Evolutionary conservation across 2,113 vertebrate genomes (phyloP), one percentile per base, ranked within the genome.

Genomic region (Polypterus bichir): DNA sequence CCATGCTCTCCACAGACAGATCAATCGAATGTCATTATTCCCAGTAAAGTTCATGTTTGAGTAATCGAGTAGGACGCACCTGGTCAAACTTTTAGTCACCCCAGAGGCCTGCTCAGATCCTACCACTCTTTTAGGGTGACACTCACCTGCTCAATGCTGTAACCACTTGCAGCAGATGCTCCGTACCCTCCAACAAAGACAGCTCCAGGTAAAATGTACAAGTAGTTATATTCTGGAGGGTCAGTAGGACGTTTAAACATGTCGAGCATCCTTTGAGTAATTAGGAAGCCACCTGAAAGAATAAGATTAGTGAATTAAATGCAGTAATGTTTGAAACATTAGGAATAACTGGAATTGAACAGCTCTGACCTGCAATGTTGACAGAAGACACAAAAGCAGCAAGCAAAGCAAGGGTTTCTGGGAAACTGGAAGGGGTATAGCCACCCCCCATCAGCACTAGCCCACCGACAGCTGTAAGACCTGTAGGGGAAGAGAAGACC

Each of bases 331-430:
- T 70, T 61, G 59, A 62, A 7, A n/a, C 53, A 63, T 7, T 5
- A 44, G 70, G 44, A 52, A 66, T 59, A 59, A 64, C 59, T 63
- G 54, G 44, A 10, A 5, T 6, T 5, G 44, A 46, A 7, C 11
- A 46, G n/a, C 60, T 7, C 70, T 62, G 45, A 86, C 86, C 86
- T 2, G 86, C 86, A 5, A 88, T 86, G 74, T 88, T 88, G 68
- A 90, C 81, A 46, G 87, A 89, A 49, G 86, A 90, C 59, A 90
- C 76, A 6, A 90, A 90, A 2, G 85, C 86, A 52, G 88, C 87
- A 47, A 83, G 77, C 44, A 89, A 73, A 52, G 87, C 88, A 7
- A 88, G 77, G 67, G 72, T 69, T 65, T 90, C 70, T 0, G 87
- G 83, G 4, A 85, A 1, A 2, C 63, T 65, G 45, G 82, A 81